Evolutionary conservation across 2,888 invertebrate genomes (phyloP).

Genomic region (Rugalucina vietnamica): DNA sequence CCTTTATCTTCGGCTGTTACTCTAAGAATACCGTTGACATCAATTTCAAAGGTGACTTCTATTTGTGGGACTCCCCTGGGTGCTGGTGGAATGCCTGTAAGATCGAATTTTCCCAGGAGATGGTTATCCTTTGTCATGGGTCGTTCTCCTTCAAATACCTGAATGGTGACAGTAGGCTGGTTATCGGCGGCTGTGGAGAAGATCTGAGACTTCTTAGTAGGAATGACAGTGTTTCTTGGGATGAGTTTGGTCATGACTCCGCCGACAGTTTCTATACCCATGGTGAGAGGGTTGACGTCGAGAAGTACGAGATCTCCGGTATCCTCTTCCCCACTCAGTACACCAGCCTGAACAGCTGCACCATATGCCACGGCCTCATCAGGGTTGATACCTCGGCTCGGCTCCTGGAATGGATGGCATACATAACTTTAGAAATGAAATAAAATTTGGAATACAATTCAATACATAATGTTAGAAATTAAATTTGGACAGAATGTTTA

Average conservation of each 20-base stretch:
- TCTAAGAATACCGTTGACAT: slow-evolving; percentile 85
- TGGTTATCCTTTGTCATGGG: slow-evolving; percentile 99
- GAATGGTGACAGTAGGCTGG: slow-evolving; percentile 99
- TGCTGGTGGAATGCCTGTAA: slow-evolving; percentile 96
- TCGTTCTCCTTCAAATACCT: slow-evolving; percentile 98
- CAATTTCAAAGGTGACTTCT: slow-evolving; percentile 85
- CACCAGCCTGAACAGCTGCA: slow-evolving; percentile 99
- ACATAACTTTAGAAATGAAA: too few relatives aligned
- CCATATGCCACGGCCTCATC: slow-evolving; percentile 99
- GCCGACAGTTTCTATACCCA: slow-evolving; percentile 99
- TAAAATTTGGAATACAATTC: too few relatives aligned
- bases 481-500: too few relatives aligned
- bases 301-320: slow-evolving; percentile 94
- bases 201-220: slow-evolving; percentile 99
- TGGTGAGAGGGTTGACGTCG: slow-evolving; percentile 98
- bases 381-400: slow-evolving; percentile 98
- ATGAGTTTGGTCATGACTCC: slow-evolving; percentile 99
- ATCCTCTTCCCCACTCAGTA: slow-evolving; percentile 98
- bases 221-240: slow-evolving; percentile 98
- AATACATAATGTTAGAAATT: too few relatives aligned
- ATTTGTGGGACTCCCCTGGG: slow-evolving; percentile 85
- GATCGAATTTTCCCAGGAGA: slow-evolving; percentile 98
- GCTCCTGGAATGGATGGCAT: slow-evolving; percentile 88
- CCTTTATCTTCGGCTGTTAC: slow-evolving; percentile 99
- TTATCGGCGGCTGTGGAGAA: slow-evolving; percentile 99